phyloP scores from a whole-genome alignment of 2,888 invertebrate species.

The Aelia acuminata region DNA sequence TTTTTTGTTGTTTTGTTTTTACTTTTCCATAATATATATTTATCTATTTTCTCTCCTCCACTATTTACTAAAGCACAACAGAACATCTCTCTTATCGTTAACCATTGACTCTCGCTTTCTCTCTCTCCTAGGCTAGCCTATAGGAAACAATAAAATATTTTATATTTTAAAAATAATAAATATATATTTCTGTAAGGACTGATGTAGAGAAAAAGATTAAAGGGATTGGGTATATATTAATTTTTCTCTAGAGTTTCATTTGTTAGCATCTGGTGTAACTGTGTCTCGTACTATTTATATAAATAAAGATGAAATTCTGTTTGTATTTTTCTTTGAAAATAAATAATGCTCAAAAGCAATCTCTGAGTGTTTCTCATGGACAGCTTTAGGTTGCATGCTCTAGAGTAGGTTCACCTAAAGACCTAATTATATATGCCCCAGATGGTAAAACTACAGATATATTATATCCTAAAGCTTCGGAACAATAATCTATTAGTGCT shows the following conservation, averaged over 20 bases:
- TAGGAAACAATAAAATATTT: not conserved
- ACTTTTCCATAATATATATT: not conserved
- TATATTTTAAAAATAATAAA: not conserved
- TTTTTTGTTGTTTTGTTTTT: not conserved
- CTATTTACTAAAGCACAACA: slow-evolving; percentile 24
- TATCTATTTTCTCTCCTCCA: not conserved
- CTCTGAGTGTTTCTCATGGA: too few species aligned
- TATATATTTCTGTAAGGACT: not conserved
- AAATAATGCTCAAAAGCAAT: too few species aligned
- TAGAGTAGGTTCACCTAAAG: too few species aligned
- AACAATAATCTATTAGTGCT: too few species aligned
- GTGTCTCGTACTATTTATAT: not conserved
- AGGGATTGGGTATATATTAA: not conserved
- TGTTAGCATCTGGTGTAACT: not conserved
- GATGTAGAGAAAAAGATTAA: too few species aligned
- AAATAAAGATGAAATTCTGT: too few species aligned
- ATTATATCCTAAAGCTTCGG: too few species aligned
- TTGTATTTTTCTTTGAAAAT: not conserved
- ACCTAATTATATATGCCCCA: too few species aligned
- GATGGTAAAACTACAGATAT: too few species aligned
- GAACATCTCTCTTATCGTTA: slow-evolving; percentile 34
- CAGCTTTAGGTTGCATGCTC: too few species aligned
- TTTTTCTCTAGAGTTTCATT: not conserved
- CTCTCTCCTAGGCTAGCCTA: slow-evolving; percentile 9
- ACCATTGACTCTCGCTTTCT: not conserved